Evolutionary conservation across 2,113 vertebrate species (phyloP), one percentile per base, ranked within the genome.

Genomic region (Scopus umbretta): DNA sequence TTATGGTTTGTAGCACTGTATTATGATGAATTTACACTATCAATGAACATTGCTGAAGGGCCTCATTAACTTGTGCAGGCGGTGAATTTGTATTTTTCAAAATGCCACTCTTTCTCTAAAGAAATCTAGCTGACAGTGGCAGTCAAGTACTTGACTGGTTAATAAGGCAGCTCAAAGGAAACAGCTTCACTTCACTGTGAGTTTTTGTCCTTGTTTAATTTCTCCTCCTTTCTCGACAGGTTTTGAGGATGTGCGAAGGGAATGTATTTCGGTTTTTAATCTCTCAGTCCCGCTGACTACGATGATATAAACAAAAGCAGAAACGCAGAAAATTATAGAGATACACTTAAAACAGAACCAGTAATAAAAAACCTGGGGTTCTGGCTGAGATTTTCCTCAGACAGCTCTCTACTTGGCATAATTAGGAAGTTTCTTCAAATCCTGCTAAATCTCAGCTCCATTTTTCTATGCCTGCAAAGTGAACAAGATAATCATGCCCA

Each of bases 1-100:
- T 96, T 97, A 92, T 88, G 91, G 97, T 92, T 85, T 95, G 96
- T 66, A 95, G 95, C 84, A 88, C 81, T 70, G 95, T 92, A 82
- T 95, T 80, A 95, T 96, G 95, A 97, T 95, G 97, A 96, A 95
- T 97, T 97, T 97, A 96, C 92, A 80, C 97, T 96, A 91, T 97
- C 97, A 97, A 96, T 97, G 96, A 96, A 96, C 94, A 66, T 89
- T 95, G 97, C 95, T 97, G 97, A 97, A 97, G 97, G 95, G 96
- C 97, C 95, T 97, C 94, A 96, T 97, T 97, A 97, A 94, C 92
- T 97, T 91, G 96, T 96, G 96, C 97, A 97, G 95, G 96, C 89
- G 23, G 95, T 55, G 96, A 95, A 97, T 97, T 96, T 96, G 91
- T 96, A 96, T 96, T 96, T 97, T 97, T 96, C 95, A 97, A 94